A percentile compares a stretch with the other conserved stretches of the same genome.
phyloP scores from a whole-genome alignment of 2,113 vertebrate species.

The Tychaedon coryphoeus region DNA sequence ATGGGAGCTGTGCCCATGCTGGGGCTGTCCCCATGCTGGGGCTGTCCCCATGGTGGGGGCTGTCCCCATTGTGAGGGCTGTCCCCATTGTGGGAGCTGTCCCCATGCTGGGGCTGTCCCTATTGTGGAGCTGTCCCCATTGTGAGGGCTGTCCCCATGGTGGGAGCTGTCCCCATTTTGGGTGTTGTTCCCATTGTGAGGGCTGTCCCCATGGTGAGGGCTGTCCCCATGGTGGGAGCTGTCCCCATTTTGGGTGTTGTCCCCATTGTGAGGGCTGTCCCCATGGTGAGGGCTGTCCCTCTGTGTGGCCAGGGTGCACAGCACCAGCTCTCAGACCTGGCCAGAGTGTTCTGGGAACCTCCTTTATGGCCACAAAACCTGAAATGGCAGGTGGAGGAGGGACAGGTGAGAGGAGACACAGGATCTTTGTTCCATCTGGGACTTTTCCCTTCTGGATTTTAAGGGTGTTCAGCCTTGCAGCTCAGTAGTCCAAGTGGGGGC shows the following conservation, averaged over 20 bases:
- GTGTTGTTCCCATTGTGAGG: too few relatives aligned
- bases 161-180: too few relatives aligned
- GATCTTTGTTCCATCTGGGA: not conserved
- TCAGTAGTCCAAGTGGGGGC: rapidly evolving
- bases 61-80: not conserved
- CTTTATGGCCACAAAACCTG: not conserved
- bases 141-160: too few relatives aligned
- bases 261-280: not conserved
- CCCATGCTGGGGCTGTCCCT: not conserved
- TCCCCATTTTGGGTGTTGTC: too few relatives aligned
- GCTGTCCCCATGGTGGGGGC: not conserved
- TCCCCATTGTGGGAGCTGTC: too few relatives aligned
- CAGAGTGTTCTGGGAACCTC: not conserved
- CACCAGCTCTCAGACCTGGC: rapidly evolving
- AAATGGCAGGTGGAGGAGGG: not conserved
- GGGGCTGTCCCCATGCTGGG: not conserved
- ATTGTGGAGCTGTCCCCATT: not conserved
- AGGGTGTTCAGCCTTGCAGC: rapidly evolving
- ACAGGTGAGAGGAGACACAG: not conserved
- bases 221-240: too few relatives aligned
- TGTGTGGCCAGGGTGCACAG: not conserved
- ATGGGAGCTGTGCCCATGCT: not conserved
- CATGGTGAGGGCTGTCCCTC: not conserved
- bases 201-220: too few relatives aligned
- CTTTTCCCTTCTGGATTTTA: not conserved